Evolutionary conservation across 1,140 invertebrate genomes (phyloP), one percentile per base, ranked within the genome.

Genomic region (Drosophila quadrilineata): DNA sequence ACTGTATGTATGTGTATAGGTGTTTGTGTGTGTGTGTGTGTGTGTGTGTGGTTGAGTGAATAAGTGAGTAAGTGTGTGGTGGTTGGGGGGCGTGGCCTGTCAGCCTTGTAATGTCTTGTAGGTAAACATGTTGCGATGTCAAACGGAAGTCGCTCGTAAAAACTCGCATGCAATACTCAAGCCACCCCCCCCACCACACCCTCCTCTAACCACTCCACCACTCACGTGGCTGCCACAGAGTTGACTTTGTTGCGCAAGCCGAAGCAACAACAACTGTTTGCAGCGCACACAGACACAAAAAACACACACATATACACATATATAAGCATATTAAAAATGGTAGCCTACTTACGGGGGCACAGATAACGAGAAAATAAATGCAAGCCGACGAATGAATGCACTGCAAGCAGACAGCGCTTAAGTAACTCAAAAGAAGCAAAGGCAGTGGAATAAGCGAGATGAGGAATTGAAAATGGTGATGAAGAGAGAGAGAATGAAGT

Each of bases 51-150:
- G n/a, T n/a, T n/a, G n/a, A n/a, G n/a, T n/a, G n/a, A n/a, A n/a
- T n/a, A n/a, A n/a, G n/a, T n/a, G n/a, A n/a, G n/a, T n/a, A 31
- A 72, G 52, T 6, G 10, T 2, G 14, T 0, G n/a, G 6, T 9
- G 8, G 12, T n/a, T 14, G 6, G 41, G 14, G n/a, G 6, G 46
- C 1, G n/a, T 9, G 10, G 17, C 5, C 59, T 73, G 40, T 68
- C 77, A 75, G 62, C 72, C 77, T 62, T 77, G 77, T 82, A 84
- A 82, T 84, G 79, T 84, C 77, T 73, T 77, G 77, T 82, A 84
- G 77, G 77, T 84, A 84, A 84, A 84, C 77, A 84, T 77, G 77
- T 67, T 77, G 73, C 64, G 64, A 58, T 82, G 70, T 72, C 79
- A 70, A 63, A 56, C 77, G 77, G 77, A 82, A 82, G 77, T 84